phyloP scores from a whole-genome alignment of 1,140 invertebrate species.

The Saccostrea glomerata region DNA sequence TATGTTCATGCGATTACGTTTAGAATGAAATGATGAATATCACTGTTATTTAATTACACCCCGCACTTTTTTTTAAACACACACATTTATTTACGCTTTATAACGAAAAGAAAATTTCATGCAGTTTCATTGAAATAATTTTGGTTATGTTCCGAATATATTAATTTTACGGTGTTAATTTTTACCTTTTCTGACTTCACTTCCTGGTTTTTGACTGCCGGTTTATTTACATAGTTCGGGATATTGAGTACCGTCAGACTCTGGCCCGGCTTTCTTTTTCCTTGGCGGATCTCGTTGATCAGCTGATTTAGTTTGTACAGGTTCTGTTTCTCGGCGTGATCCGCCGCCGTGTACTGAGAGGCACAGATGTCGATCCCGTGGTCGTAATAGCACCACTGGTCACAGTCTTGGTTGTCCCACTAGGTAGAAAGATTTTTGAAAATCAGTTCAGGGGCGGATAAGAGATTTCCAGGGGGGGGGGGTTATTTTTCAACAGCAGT shows the following conservation, averaged over 20 bases:
- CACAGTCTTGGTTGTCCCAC: slow-evolving; percentile 58
- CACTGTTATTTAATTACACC: no score
- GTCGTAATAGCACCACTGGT: slow-evolving; percentile 64
- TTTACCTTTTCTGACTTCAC: neutral
- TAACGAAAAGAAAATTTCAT: no score
- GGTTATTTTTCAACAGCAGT: no score
- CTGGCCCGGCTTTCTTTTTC: slow-evolving; percentile 59
- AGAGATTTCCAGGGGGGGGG: no score
- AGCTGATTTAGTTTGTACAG: slow-evolving; percentile 57
- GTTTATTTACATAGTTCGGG: slow-evolving; percentile 9
- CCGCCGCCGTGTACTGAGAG: slow-evolving; percentile 57
- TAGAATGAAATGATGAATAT: no score
- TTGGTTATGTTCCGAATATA: no score
- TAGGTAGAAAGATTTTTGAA: slow-evolving; percentile 30
- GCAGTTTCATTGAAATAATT: no score
- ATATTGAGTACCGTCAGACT: slow-evolving; percentile 37
- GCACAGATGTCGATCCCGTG: slow-evolving; percentile 60
- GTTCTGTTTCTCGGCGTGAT: slow-evolving; percentile 55
- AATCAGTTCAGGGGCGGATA: neutral
- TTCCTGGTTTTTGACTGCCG: neutral
- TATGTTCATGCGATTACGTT: no score
- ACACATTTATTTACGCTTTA: no score
- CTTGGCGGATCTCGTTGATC: slow-evolving; percentile 58
- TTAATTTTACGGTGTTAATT: neutral
- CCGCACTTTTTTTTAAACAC: no score